Percentiles rank a stretch among this genome's conserved stretches.
These are phyloP conservation scores for Lophotis ruficrista DNA, from an alignment of 2,113 vertebrate genomes.

Conservation along the genomic window DNA sequence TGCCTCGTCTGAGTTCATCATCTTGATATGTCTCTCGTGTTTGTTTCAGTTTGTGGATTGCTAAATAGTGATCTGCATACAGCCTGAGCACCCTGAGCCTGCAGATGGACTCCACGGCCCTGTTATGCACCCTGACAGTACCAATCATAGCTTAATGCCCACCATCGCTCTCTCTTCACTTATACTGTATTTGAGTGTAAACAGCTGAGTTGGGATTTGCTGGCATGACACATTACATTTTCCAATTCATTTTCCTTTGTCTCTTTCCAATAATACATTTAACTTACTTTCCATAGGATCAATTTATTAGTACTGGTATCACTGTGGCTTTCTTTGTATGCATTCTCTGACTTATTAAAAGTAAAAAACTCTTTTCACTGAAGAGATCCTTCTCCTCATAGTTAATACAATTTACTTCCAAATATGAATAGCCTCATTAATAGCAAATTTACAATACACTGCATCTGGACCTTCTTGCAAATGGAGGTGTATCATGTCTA, in stretches of 20 bases:
- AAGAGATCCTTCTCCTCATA: neutral
- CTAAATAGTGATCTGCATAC: neutral
- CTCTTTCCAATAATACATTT: neutral
- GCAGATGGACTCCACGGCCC: neutral
- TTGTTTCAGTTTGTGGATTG: neutral
- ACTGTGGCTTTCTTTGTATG: neutral
- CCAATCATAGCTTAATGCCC: neutral
- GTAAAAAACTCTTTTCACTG: neutral
- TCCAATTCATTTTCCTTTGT: neutral
- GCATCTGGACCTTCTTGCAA: neutral
- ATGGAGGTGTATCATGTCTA: neutral
- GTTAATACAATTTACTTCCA: neutral
- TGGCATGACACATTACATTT: neutral
- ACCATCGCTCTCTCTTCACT: neutral
- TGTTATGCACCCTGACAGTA: neutral
- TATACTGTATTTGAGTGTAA: rapidly evolving
- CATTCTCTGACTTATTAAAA: neutral
- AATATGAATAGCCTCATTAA: neutral
- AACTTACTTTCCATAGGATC: neutral
- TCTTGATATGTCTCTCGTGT: neutral
- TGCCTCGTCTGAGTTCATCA: neutral
- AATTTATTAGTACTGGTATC: neutral
- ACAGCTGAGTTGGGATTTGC: neutral
- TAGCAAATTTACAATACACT: neutral
- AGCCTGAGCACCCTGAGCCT: neutral